Evolutionary conservation across 2,888 invertebrate genomes (phyloP).

Genomic region (Drosophila macrospina): DNA sequence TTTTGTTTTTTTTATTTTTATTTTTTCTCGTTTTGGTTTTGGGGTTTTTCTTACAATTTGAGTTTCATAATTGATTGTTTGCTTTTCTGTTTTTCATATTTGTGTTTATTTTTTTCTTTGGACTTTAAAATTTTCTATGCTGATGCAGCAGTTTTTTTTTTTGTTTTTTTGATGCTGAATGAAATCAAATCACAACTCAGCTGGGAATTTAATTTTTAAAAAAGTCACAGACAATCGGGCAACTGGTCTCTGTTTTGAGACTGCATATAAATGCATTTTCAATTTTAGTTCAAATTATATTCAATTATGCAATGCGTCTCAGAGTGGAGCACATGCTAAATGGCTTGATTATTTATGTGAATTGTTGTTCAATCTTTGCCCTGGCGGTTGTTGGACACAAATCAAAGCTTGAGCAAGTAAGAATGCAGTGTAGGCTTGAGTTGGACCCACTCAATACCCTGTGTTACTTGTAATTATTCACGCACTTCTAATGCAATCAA

Average conservation of each 20-base stretch:
- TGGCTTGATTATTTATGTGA: slow-evolving; percentile 50
- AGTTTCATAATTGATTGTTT: slow-evolving; percentile 55
- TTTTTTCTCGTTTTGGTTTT: no score
- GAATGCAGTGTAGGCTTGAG: background rate
- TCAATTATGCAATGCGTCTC: slow-evolving; percentile 10
- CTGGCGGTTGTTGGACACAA: slow-evolving; percentile 17
- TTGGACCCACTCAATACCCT: background rate
- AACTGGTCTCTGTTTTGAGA: background rate
- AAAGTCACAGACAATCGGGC: background rate
- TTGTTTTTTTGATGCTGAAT: slow-evolving; percentile 30
- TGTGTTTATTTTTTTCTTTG: background rate
- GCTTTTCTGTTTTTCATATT: slow-evolving; percentile 18
- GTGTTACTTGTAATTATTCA: background rate
- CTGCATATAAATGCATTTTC: slow-evolving; percentile 13
- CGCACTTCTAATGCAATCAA: no score
- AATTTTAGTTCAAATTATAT: background rate
- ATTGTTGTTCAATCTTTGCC: slow-evolving; percentile 21
- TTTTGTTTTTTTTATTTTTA: slow-evolving; percentile 7
- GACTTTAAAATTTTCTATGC: slow-evolving; percentile 38
- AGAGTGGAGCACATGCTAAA: slow-evolving; percentile 17
- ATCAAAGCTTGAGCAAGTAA: slow-evolving; percentile 19
- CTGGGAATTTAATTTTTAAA: slow-evolving; percentile 29
- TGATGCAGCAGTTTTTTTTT: slow-evolving; percentile 57
- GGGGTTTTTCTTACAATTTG: slow-evolving; percentile 23
- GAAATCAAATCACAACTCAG: slow-evolving; percentile 41